Conservation (phyloP, 1,140 invertebrate genomes). For the Choristoneura fumiferana region DNA sequence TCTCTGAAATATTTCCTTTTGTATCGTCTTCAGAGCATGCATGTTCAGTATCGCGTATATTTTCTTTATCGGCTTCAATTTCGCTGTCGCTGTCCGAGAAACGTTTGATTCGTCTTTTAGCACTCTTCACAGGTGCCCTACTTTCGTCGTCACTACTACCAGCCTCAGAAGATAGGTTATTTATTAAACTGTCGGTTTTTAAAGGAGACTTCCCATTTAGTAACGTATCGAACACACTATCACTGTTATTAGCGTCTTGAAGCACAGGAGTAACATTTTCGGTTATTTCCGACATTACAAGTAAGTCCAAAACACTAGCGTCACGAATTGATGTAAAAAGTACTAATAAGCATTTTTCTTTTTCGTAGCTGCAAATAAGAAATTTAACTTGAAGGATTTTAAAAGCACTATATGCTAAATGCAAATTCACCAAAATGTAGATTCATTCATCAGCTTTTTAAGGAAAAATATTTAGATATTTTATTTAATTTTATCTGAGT, state of each 20-base stretch:
- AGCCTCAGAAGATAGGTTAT: slow-evolving; percentile 2
- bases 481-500: too few species aligned
- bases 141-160: slow-evolving; percentile 33
- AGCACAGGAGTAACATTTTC: neutral
- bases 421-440: too few species aligned
- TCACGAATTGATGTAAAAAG: too few species aligned
- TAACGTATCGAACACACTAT: slow-evolving; percentile 1
- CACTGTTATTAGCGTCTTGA: neutral
- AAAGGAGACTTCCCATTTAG: neutral
- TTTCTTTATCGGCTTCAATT: slow-evolving; percentile 32
- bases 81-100: slow-evolving; percentile 54
- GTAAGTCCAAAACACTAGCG: neutral
- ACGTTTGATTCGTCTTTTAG: slow-evolving; percentile 31
- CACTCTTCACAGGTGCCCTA: slow-evolving; percentile 19
- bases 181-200: neutral
- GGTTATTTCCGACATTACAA: neutral
- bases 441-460: too few species aligned
- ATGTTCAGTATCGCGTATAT: slow-evolving; percentile 23
- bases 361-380: too few species aligned
- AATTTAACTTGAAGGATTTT: too few species aligned
- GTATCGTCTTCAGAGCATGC: slow-evolving; percentile 17
- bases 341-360: too few species aligned
- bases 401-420: too few species aligned
- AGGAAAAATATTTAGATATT: too few species aligned
- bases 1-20: slow-evolving; percentile 14